Evolutionary conservation across 1,140 invertebrate genomes (phyloP).

Genomic region (Monochamus saltuarius): DNA sequence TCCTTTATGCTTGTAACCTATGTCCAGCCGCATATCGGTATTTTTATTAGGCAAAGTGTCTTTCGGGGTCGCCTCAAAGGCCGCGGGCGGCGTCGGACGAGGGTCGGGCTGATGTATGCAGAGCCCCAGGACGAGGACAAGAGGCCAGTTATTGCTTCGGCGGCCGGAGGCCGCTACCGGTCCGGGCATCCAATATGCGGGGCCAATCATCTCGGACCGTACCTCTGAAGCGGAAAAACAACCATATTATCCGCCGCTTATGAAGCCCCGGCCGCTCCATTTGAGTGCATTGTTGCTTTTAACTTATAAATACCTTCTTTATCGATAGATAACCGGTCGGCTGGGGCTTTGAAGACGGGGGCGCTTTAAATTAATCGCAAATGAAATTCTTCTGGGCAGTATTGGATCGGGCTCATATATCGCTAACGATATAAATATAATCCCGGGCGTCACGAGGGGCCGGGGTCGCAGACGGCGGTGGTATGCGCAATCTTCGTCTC

Average conservation of each 20-base stretch:
- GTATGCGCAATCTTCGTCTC: conserved; percentile 43
- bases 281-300: conserved; percentile 42
- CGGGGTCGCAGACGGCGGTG: conserved; percentile 15
- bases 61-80: conserved; percentile 40
- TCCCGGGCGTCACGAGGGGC: conserved; percentile 7
- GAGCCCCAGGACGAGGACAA: conserved; percentile 1
- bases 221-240: conserved; percentile 31
- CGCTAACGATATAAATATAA: conserved; percentile 38
- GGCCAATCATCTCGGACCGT: conserved; percentile 29
- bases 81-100: conserved; percentile 32
- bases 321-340: conserved; percentile 25
- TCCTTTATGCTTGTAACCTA: conserved; percentile 38
- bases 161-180: conserved; percentile 15
- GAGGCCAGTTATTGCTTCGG: conserved; percentile 18
- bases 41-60: conserved; percentile 48
- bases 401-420: conserved; percentile 23
- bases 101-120: conserved; percentile 18
- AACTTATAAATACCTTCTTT: conserved; percentile 39
- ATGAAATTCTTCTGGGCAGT: conserved; percentile 36
- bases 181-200: conserved; percentile 27
- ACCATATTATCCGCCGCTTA: conserved; percentile 33
- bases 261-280: conserved; percentile 33
- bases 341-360: conserved; percentile 27
- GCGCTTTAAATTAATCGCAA: conserved; percentile 40
- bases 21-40: conserved; percentile 46